Conservation (phyloP, 1,140 invertebrate species). For the Bombus impatiens region DNA sequence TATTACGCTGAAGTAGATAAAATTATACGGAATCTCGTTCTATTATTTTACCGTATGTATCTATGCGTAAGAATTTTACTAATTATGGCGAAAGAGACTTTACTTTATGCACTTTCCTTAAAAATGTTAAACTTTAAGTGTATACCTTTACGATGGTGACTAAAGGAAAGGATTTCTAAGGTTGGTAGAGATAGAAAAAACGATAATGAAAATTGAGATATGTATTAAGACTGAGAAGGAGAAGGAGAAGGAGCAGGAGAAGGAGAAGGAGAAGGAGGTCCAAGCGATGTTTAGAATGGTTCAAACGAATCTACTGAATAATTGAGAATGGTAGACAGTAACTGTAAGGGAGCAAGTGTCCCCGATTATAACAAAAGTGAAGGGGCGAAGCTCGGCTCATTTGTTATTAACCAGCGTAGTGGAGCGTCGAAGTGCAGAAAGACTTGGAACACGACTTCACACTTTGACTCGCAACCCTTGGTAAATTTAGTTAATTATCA, state of each 20-base stretch:
- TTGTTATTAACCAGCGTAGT: conserved; percentile 80
- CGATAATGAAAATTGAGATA: conserved; percentile 14
- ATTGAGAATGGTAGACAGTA: conserved; percentile 79
- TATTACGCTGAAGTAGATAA: too few species aligned
- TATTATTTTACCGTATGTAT: rapidly evolving
- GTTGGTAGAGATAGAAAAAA: not conserved
- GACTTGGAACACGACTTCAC: conserved; percentile 82
- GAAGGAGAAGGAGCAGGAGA: not conserved
- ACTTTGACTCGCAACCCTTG: conserved; percentile 79
- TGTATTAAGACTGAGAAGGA: conserved; percentile 1
- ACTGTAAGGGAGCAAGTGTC: conserved; percentile 77
- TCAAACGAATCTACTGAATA: conserved; percentile 80
- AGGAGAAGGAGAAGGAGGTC: not conserved
- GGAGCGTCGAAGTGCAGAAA: conserved; percentile 79
- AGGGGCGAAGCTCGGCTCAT: conserved; percentile 77
- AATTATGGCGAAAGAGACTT: not conserved
- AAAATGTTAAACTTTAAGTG: not conserved
- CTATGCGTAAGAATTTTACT: too few species aligned
- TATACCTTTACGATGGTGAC: too few species aligned
- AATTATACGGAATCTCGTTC: not conserved
- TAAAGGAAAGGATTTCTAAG: not conserved
- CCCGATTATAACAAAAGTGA: conserved; percentile 81
- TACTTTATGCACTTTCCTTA: too few species aligned
- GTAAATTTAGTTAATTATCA: conserved; percentile 82
- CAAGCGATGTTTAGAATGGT: conserved; percentile 78